Percentiles rank a stretch among this genome's conserved stretches.
These are phyloP conservation scores for Leptoteleia sp. DNA, from an alignment of 1,140 invertebrate species.

Conservation along the genomic window DNA sequence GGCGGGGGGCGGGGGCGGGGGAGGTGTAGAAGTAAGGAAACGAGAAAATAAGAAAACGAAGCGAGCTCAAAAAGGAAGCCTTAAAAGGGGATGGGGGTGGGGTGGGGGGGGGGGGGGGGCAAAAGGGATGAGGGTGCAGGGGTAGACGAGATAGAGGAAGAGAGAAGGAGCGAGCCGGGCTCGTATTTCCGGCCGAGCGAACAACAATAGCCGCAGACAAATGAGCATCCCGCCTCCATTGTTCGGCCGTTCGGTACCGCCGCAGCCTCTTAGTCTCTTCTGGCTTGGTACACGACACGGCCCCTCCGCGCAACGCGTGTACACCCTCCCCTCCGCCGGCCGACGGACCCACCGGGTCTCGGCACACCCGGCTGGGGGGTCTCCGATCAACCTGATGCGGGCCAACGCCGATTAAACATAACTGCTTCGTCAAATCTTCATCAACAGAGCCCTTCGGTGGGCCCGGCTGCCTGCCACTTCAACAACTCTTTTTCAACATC, in stretches of 20 bases:
- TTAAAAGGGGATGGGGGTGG: constrained; percentile 26
- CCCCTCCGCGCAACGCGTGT: constrained; percentile 52
- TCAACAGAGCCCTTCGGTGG: constrained; percentile 61
- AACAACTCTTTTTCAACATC: constrained; percentile 14
- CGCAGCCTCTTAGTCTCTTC: constrained; percentile 63
- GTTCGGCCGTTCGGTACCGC: constrained; percentile 77
- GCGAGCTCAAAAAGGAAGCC: constrained; percentile 25
- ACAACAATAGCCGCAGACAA: constrained; percentile 81
- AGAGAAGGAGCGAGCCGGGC: constrained; percentile 67
- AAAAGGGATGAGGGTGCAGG: constrained; percentile 25
- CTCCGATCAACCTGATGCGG: constrained; percentile 79
- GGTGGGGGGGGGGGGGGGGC: no score
- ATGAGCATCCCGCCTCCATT: constrained; percentile 81
- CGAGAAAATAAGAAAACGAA: constrained; percentile 45
- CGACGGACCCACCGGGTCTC: constrained; percentile 50
- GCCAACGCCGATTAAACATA: constrained; percentile 78
- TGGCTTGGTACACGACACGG: constrained; percentile 54
- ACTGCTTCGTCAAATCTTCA: constrained; percentile 76
- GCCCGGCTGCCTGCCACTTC: no score
- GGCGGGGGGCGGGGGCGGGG: constrained; percentile 29
- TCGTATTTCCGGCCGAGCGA: constrained; percentile 79
- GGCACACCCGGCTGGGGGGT: constrained; percentile 73
- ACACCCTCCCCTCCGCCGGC: constrained; percentile 35
- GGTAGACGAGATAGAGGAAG: constrained; percentile 51
- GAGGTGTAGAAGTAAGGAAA: constrained; percentile 34